Conservation (phyloP, 1,140 invertebrate species). For the Drosophila elegans region DNA sequence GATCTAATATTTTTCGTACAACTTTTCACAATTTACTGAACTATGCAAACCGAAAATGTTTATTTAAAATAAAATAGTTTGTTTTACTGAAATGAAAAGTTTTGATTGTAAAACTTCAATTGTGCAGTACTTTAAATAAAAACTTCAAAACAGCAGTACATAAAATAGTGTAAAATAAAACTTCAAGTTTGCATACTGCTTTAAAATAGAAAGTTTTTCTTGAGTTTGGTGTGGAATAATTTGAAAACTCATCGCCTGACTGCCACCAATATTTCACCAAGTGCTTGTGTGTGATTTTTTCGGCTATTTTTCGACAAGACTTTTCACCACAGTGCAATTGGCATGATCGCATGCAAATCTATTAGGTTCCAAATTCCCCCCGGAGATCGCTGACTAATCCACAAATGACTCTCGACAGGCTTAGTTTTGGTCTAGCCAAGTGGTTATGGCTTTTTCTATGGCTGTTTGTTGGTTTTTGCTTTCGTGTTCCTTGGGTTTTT, state of each 20-base stretch:
- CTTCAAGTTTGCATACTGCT: not conserved
- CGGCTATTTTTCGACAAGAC: not conserved
- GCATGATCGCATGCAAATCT: slow-evolving; percentile 35
- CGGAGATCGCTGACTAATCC: slow-evolving; percentile 20
- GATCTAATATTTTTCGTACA: too few relatives aligned
- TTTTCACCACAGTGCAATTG: slow-evolving; percentile 35
- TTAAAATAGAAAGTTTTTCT: not conserved
- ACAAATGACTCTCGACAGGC: slow-evolving; percentile 28
- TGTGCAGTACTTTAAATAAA: too few relatives aligned
- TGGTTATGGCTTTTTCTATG: slow-evolving; percentile 4
- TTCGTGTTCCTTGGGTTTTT: slow-evolving; percentile 14
- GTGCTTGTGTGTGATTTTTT: not conserved
- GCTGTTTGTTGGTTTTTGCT: not conserved
- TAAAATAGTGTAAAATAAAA: not conserved
- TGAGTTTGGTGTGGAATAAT: not conserved
- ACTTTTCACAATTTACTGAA: too few relatives aligned
- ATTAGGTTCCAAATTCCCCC: slow-evolving; percentile 12
- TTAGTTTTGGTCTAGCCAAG: slow-evolving; percentile 13
- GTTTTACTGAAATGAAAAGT: too few relatives aligned
- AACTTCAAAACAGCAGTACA: not conserved
- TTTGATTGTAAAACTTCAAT: too few relatives aligned
- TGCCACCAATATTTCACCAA: slow-evolving; percentile 5
- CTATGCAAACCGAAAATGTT: too few relatives aligned
- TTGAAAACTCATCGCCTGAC: slow-evolving; percentile 6
- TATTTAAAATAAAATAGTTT: too few relatives aligned